Conservation (phyloP, 2,888 invertebrate genomes). For the Melanophora roralis region DNA sequence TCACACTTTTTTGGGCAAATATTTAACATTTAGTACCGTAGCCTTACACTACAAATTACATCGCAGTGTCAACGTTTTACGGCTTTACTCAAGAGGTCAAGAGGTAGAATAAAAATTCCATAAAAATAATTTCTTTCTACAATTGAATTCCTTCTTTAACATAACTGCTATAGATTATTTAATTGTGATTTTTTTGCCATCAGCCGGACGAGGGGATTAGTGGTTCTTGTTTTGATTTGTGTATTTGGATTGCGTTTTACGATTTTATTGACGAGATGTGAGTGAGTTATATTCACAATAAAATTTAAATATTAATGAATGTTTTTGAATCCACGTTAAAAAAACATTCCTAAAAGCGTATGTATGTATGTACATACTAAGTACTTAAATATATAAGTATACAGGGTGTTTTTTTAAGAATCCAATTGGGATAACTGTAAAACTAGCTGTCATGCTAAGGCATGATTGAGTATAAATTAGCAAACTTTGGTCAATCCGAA, state of each 20-base stretch:
- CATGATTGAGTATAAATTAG: too few relatives aligned
- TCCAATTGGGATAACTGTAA: too few relatives aligned
- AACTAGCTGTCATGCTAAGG: too few relatives aligned
- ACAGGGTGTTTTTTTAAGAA: too few relatives aligned
- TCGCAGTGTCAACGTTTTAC: too few relatives aligned
- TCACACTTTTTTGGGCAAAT: too few relatives aligned
- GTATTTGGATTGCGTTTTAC: constrained; percentile 5
- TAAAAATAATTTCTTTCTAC: too few relatives aligned
- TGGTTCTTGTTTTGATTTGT: constrained; percentile 22
- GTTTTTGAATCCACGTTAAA: background rate
- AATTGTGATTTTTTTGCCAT: background rate
- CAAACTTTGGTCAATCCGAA: too few relatives aligned
- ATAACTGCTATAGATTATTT: background rate
- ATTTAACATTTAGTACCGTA: too few relatives aligned
- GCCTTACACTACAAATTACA: too few relatives aligned
- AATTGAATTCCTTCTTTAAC: background rate
- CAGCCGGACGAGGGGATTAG: background rate
- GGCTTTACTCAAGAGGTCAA: too few relatives aligned
- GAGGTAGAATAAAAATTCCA: too few relatives aligned
- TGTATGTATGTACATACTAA: background rate
- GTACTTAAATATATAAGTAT: background rate
- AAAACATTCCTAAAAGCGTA: background rate
- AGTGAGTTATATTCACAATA: constrained; percentile 51
- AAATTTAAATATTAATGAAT: constrained; percentile 40
- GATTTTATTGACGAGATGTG: constrained; percentile 23